phyloP scores from a whole-genome alignment of 2,113 vertebrate genomes.

The Nycticryphes semicollaris region DNA sequence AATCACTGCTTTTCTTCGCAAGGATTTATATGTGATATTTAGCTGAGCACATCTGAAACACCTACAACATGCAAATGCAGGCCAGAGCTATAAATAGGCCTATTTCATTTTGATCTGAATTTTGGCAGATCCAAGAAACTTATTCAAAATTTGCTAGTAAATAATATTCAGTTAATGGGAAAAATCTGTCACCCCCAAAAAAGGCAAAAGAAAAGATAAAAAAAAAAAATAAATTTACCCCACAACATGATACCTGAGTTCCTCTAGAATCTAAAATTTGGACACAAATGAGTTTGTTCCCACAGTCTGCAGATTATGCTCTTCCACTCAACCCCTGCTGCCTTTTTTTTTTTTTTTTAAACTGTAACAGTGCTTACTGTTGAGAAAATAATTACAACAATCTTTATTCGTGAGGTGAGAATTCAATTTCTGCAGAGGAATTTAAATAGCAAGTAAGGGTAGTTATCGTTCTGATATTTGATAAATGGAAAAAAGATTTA shows the following conservation, averaged over 20 bases:
- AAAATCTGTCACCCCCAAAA: neutral
- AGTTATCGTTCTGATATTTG: conserved; percentile 50
- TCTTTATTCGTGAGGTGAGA: neutral
- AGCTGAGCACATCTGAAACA: neutral
- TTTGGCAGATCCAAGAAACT: neutral
- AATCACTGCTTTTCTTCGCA: neutral
- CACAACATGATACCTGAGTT: neutral
- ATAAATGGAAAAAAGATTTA: conserved; percentile 63
- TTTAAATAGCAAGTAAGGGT: conserved; percentile 45
- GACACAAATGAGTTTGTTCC: neutral
- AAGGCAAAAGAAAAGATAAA: neutral
- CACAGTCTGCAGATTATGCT: neutral
- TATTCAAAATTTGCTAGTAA: neutral
- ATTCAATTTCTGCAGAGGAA: conserved; percentile 42
- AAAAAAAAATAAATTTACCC: neutral
- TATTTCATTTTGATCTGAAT: neutral
- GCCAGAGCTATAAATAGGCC: neutral
- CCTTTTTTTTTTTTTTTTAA: neutral
- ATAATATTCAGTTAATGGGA: neutral
- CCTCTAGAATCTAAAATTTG: neutral
- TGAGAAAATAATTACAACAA: conserved; percentile 12
- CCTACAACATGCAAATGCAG: neutral
- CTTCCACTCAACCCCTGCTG: neutral
- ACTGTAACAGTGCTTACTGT: neutral
- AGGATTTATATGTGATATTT: neutral